phyloP scores from a whole-genome alignment of 1,140 invertebrate genomes.

The Macrotrachela quadricornifera region DNA sequence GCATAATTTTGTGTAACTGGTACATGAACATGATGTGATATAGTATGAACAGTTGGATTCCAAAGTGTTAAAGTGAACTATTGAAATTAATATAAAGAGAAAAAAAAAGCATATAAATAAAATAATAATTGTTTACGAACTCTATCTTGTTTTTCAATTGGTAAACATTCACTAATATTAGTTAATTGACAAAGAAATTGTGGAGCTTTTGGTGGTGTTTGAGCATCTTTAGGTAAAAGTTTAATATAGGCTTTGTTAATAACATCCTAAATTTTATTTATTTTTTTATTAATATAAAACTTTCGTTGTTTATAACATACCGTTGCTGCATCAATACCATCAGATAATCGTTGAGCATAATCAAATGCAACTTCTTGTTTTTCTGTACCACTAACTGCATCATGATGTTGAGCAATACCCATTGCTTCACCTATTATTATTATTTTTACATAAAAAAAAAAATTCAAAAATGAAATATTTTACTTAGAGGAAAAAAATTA shows the following conservation, averaged over 20 bases:
- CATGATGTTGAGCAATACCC: slow-evolving; percentile 76
- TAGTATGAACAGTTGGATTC: slow-evolving; percentile 50
- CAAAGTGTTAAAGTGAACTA: slow-evolving; percentile 31
- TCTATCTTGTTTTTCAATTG: slow-evolving; percentile 39
- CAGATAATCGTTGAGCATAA: slow-evolving; percentile 48
- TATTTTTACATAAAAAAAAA: too few species aligned
- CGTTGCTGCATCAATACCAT: slow-evolving; percentile 31
- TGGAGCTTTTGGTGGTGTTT: not conserved
- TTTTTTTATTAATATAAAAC: too few species aligned
- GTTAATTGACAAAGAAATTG: slow-evolving; percentile 39
- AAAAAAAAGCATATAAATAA: slow-evolving; percentile 24
- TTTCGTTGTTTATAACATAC: too few species aligned
- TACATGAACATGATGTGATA: slow-evolving; percentile 42
- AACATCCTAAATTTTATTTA: too few species aligned
- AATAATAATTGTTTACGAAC: not conserved
- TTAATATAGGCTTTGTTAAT: too few species aligned
- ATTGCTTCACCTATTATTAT: slow-evolving; percentile 27
- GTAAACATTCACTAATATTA: slow-evolving; percentile 36
- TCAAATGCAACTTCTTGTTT: slow-evolving; percentile 38
- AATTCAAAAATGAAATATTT: too few species aligned
- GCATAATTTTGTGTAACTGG: slow-evolving; percentile 37
- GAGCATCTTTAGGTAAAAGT: too few species aligned
- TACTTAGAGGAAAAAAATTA: too few species aligned
- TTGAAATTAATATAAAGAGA: slow-evolving; percentile 40
- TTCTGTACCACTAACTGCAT: slow-evolving; percentile 35